phyloP scores from a whole-genome alignment of 1,140 invertebrate species.

The Coptotermes formosanus region DNA sequence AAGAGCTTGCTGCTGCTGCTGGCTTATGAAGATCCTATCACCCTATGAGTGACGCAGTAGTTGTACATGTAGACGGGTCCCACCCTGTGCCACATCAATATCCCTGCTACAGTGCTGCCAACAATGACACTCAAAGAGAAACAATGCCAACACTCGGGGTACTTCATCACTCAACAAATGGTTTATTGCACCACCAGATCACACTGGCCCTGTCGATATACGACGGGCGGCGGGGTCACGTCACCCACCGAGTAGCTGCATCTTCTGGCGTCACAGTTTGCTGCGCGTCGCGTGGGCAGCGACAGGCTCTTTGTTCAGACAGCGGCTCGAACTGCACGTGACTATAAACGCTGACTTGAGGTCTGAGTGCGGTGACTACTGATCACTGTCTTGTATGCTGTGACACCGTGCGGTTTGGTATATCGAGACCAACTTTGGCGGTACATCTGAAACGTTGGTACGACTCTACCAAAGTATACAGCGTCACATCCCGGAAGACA shows the following conservation, averaged over 20 bases:
- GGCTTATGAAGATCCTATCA: constrained; percentile 18
- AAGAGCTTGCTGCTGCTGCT: constrained; percentile 7
- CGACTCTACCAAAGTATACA: no score
- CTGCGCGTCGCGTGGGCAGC: no score
- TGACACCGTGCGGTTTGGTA: no score
- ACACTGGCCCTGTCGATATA: not conserved
- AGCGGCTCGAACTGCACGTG: no score
- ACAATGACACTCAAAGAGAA: constrained; percentile 12
- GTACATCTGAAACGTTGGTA: no score
- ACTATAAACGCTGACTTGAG: no score
- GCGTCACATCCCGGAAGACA: no score
- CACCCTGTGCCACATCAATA: constrained; percentile 17
- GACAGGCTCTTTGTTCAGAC: no score
- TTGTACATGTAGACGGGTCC: constrained; percentile 14
- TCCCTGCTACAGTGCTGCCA: constrained; percentile 16
- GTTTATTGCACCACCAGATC: not conserved
- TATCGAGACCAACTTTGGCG: no score
- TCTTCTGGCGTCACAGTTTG: not conserved
- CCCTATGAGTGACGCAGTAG: constrained; percentile 16
- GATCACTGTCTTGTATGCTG: no score
- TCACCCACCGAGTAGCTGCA: not conserved
- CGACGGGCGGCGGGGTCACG: not conserved
- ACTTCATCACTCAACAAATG: constrained; percentile 9
- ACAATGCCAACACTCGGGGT: not conserved
- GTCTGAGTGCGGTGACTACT: no score